Evolutionary conservation across 2,113 vertebrate species (phyloP).

Genomic region (Emydocephalus ijimae): DNA sequence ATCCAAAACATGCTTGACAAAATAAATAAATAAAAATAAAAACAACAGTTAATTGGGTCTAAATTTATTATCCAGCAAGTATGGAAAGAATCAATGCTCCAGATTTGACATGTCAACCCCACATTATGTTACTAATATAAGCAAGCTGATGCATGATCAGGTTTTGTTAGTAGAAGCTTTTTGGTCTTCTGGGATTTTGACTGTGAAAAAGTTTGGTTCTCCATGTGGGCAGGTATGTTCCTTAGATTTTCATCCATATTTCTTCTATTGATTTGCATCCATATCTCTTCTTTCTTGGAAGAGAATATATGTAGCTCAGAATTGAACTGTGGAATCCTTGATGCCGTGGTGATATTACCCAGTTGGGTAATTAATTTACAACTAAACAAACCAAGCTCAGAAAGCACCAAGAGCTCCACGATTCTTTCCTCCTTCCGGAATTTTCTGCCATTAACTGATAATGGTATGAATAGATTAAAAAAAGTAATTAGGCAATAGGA

Average conservation of each 20-base stretch:
- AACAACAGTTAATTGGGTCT: not conserved
- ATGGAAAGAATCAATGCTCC: not conserved
- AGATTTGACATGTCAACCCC: not conserved
- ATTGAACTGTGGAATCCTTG: too few relatives aligned
- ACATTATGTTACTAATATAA: not conserved
- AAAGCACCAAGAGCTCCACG: not conserved
- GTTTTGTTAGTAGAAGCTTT: not conserved
- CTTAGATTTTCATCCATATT: not conserved
- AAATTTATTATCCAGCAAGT: not conserved
- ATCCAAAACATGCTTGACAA: too few relatives aligned
- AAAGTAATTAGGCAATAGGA: too few relatives aligned
- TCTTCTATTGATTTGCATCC: not conserved
- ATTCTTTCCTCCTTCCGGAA: not conserved
- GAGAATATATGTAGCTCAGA: not conserved
- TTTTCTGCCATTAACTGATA: not conserved
- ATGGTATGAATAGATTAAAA: not conserved
- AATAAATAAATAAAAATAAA: too few relatives aligned
- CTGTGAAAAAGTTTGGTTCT: not conserved
- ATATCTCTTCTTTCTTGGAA: not conserved
- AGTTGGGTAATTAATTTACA: not conserved
- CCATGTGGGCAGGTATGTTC: not conserved
- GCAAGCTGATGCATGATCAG: not conserved
- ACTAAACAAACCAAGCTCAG: not conserved
- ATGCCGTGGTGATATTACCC: too few relatives aligned
- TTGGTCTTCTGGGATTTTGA: not conserved